Conservation (phyloP, 2,888 invertebrate genomes). For the Eurytoma californica region DNA sequence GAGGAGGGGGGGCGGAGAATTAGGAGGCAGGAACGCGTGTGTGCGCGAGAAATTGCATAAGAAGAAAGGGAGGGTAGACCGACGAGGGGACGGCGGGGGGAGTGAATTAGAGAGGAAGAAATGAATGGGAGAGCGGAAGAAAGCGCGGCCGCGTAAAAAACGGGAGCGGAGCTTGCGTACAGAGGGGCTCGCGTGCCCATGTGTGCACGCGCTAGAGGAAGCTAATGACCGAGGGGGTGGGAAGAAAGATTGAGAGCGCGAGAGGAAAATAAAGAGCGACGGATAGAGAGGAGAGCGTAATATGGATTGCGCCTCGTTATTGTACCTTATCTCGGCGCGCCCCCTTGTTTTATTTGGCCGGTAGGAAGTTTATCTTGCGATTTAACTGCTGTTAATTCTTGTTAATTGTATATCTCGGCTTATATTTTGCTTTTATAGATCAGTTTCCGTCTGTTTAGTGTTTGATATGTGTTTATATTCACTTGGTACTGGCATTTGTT, state of each 20-base stretch:
- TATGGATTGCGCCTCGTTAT: constrained; percentile 43
- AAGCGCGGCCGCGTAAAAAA: neutral
- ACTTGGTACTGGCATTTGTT: no score
- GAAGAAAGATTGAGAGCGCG: constrained; percentile 43
- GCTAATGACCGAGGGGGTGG: constrained; percentile 49
- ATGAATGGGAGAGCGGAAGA: constrained; percentile 44
- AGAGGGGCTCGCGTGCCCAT: no score
- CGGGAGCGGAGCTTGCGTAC: no score
- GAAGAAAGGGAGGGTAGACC: constrained; percentile 10
- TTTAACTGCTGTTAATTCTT: neutral
- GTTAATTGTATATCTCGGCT: neutral
- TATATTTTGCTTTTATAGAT: no score
- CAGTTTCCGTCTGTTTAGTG: no score
- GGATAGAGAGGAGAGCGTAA: constrained; percentile 1
- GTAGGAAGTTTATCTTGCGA: neutral
- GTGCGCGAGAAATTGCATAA: constrained; percentile 45
- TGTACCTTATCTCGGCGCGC: constrained; percentile 15
- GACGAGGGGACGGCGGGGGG: neutral
- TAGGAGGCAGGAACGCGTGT: constrained; percentile 7
- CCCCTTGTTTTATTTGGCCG: neutral
- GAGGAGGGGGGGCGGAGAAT: constrained; percentile 4
- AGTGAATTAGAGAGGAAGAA: constrained; percentile 54
- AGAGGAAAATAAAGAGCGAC: constrained; percentile 32
- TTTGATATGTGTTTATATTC: no score
- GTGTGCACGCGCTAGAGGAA: constrained; percentile 26